Base-by-base conservation (phyloP, 2,888 invertebrate genomes). In the Pheosia tremula region DNA sequence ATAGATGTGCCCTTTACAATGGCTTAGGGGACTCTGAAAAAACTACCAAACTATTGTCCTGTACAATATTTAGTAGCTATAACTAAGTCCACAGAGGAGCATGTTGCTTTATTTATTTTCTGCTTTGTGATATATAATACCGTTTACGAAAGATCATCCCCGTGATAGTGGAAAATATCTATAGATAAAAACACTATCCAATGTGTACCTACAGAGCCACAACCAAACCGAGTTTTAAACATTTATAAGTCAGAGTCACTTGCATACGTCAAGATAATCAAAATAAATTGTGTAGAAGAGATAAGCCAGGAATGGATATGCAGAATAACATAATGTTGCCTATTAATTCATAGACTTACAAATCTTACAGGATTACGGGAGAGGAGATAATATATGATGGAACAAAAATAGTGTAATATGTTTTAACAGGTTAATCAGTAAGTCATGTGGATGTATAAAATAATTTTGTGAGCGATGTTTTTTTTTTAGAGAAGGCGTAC, bases 31-130 rank as follows among this genome's bases (percentile, higher is more conserved):
- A 60, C 62, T 66, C 59, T 55, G 56, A 55, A 58, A 62, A 6
- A 53, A 53, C 58, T 45, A 69, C 62, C 62, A 52, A 64, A 64
- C 24, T 24, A 24, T 24, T 24, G 24, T 24, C 24, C 24, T 2
- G 58, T 64, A 61, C 67, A 66, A 74, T 72, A 63, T 69, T 67
- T 67, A 63, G 43, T 43, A 43, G 0, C 5, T 56, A 61, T 60
- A 60, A 62, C 65, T 68, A 59, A 60, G 62, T 50, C 60, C 49
- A 60, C 50, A 6, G 24, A 49, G 52, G 61, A 60, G 53, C 6
- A 50, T 62, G 52, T 63, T 70, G 49, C 47, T 59, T 49, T 52
- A 47, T 70, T 61, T 63, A 62, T 62, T 66, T 61, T 63, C 57
- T 41, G 60, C 64, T 64, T 60, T 61, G 52, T 56, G 61, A 67